Evolutionary conservation across 2,888 invertebrate species (phyloP).

Genomic region (Xestia rhomboidea): DNA sequence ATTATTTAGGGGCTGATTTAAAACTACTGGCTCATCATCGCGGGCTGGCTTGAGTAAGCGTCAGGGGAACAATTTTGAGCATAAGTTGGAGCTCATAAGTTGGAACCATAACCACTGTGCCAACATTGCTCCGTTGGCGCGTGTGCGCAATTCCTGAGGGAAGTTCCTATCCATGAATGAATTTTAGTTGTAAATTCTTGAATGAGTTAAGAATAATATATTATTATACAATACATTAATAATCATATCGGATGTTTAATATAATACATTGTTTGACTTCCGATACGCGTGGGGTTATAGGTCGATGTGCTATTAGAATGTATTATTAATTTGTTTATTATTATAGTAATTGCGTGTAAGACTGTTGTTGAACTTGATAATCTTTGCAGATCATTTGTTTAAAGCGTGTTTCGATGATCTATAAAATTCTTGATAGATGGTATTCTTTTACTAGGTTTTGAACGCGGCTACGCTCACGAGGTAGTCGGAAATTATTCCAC

Average conservation of each 20-base stretch:
- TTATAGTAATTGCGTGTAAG: conserved; percentile 25
- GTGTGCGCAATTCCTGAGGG: neutral
- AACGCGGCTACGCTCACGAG: neutral
- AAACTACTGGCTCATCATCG: too few species aligned
- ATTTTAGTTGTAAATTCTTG: conserved; percentile 15
- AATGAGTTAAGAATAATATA: conserved; percentile 29
- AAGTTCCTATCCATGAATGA: neutral
- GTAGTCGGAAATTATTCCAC: neutral
- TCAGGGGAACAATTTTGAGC: neutral
- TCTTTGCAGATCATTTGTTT: conserved; percentile 15
- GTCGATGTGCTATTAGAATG: conserved; percentile 31
- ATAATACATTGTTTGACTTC: conserved; percentile 45
- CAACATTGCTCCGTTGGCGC: neutral
- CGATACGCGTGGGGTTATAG: conserved; percentile 27
- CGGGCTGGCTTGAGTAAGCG: too few species aligned
- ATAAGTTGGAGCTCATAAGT: neutral
- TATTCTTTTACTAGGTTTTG: neutral
- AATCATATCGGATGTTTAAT: conserved; percentile 43
- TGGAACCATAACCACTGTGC: neutral
- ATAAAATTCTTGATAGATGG: neutral
- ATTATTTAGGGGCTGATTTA: too few species aligned
- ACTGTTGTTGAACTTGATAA: conserved; percentile 29
- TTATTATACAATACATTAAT: neutral
- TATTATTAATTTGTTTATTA: conserved; percentile 8
- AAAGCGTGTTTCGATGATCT: neutral